Evolutionary conservation across 2,113 vertebrate species (phyloP).

Genomic region (Beaufortia kweichowensis): DNA sequence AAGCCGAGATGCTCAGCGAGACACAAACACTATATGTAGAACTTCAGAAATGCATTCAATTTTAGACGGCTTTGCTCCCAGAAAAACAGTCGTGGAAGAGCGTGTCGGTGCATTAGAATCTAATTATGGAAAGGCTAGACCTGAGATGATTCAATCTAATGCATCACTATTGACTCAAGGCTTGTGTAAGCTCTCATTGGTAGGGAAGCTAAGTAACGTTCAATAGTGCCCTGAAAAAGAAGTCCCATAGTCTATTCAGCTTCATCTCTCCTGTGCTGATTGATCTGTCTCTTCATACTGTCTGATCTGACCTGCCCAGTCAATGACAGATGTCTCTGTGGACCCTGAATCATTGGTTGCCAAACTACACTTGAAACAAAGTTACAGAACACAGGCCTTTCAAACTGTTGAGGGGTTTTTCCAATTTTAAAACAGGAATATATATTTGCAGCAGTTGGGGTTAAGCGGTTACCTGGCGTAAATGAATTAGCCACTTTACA

Average conservation of each 20-base stretch:
- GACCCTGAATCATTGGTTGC: neutral
- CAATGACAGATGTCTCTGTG: conserved; percentile 38
- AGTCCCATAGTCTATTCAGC: conserved; percentile 31
- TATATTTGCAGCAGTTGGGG: no score
- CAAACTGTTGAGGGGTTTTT: neutral
- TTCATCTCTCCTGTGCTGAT: conserved; percentile 36
- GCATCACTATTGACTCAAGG: conserved; percentile 48
- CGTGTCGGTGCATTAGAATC: conserved; percentile 7
- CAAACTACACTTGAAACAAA: neutral
- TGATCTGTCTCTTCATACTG: conserved; percentile 45
- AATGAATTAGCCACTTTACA: no score
- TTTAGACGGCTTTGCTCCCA: neutral
- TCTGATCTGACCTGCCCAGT: conserved; percentile 19
- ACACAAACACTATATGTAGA: neutral
- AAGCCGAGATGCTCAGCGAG: neutral
- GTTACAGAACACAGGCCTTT: conserved; percentile 9
- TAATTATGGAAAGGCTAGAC: conserved; percentile 33
- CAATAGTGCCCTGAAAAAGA: conserved; percentile 40
- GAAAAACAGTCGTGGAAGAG: neutral
- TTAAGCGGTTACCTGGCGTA: no score
- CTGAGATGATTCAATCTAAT: conserved; percentile 45
- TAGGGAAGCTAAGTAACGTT: conserved; percentile 46
- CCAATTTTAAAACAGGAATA: neutral
- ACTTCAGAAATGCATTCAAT: neutral
- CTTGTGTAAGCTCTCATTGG: conserved; percentile 49